Percentiles rank a stretch among this genome's conserved stretches.
Conservation (phyloP, 2,113 vertebrate species). For the Progne subis region DNA sequence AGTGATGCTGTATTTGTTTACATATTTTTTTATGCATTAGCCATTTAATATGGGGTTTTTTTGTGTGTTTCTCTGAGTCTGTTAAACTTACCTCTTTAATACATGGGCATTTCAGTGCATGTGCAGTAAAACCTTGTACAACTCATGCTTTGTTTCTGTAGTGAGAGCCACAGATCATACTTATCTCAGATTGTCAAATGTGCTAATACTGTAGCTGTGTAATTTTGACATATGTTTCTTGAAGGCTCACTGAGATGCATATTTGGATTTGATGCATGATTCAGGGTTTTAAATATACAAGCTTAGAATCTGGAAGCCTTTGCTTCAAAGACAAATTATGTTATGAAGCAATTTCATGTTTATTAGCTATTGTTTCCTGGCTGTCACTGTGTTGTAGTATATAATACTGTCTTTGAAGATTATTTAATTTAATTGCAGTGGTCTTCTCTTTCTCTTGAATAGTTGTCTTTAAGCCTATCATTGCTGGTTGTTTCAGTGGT, state of each 20-base stretch:
- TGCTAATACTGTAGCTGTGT: neutral
- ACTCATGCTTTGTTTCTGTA: neutral
- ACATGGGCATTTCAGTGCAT: neutral
- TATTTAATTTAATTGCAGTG: neutral
- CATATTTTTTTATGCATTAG: neutral
- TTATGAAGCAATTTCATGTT: neutral
- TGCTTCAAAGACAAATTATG: neutral
- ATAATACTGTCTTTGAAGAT: neutral
- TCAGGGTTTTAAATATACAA: neutral
- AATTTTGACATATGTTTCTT: neutral
- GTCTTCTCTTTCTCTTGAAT: neutral
- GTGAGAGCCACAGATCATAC: neutral
- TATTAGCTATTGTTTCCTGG: neutral
- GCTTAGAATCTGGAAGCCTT: neutral
- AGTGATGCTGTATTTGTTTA: neutral
- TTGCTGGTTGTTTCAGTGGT: neutral
- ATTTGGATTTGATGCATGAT: neutral
- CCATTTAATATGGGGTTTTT: neutral
- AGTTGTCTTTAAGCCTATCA: neutral
- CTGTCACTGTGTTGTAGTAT: neutral
- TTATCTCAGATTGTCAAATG: neutral
- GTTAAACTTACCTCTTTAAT: neutral
- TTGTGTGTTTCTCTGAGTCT: neutral
- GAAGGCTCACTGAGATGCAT: neutral
- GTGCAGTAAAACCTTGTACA: neutral